Evolutionary conservation across 2,113 vertebrate species (phyloP), one percentile per base, ranked within the genome.

Genomic region (Campylomormyrus numenius): DNA sequence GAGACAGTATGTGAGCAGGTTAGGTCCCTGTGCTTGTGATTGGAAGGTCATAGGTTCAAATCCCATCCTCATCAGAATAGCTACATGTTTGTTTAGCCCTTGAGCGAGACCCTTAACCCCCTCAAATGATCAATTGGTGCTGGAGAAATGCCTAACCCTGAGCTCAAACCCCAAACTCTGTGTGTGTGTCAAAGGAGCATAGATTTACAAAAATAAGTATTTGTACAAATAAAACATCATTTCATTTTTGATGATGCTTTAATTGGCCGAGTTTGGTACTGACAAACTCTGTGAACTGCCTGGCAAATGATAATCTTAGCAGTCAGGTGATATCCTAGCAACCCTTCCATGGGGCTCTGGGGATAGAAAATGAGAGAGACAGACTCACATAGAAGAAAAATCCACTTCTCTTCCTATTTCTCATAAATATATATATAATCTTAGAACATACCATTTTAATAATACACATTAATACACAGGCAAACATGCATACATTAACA

Each of bases 291-390:
- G 21, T 45, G 62, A 45, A 77, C 58, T 87, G 70, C 85, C 77
- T 27, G 85, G 48, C 5, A 42, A 87, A 88, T 80, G 5, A 27
- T 74, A 52, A 53, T 70, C 31, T 77, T 80, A 56, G 31, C 50
- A 80, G 48, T 88, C 89, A 90, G 85, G 62, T 77, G 87, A 90
- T 90, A 77, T 88, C 85, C 24, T 88, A 88, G 84, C 56, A 88
- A 90, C 62, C 46, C 9, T 56, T 66, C 66, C 7, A 9, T 3
- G 1, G 24, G 89, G 7, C 42, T 35, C 9, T 90, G 56, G 17
- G 85, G 48, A 90, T 1, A n/a, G 21, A 19, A 58, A 70, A n/a
- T 21, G 87, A 39, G 49, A 46, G 48, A 53, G 58, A 24, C 21
- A 62, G 10, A 85, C 42, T 17, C 42, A 85, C 21, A 46, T 1